Base-by-base conservation (phyloP, 2,797 vertebrate genomes). In the Myripristis murdjan region DNA sequence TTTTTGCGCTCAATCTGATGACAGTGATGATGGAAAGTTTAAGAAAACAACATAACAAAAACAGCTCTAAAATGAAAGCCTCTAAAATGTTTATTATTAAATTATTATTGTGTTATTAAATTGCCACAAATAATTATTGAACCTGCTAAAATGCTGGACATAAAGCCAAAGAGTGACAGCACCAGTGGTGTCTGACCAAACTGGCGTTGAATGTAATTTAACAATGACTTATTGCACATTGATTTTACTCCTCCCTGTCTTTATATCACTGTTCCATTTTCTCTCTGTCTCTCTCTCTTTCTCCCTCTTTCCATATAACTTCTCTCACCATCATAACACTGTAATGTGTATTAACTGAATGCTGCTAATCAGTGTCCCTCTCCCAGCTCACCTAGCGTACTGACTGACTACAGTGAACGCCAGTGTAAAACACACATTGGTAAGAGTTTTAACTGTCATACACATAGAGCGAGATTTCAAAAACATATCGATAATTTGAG, bases 361-460 rank as follows among this genome's bases (percentile, higher is more conserved):
- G 91, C 51, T 59, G 87, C 84, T 95, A 75, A 91, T 85, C 89
- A 87, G 78, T 87, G 84, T 78, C 75, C 84, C 84, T 68, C 69
- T 82, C 86, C 88, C 84, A 89, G 93, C 92, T 95, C 78, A 95
- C 92, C 84, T 93, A 94, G 92, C 76, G 14, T 91, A 94, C 90
- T 93, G 86, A 94, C 91, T 85, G 93, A 95, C 94, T 94, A 95
- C 93, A 95, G 94, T 81, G 88, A 94, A 93, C 93, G 89, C 89
- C 92, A 93, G 81, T 46, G 61, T 81, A 88, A 84, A 53, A 72
- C 46, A 84, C 18, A 23, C 70, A 82, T 10, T 12, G 23, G 52
- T 47, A 26, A 58, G 65, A 51, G 52, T 9, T 54, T 63, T 55
- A 57, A 44, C 23, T 41, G 64, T 65, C 53, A 75, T 33, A 77